Percentiles rank a stretch among this genome's conserved stretches.
Evolutionary conservation across 2,113 vertebrate genomes (phyloP).

Genomic region (Poecile atricapillus): DNA sequence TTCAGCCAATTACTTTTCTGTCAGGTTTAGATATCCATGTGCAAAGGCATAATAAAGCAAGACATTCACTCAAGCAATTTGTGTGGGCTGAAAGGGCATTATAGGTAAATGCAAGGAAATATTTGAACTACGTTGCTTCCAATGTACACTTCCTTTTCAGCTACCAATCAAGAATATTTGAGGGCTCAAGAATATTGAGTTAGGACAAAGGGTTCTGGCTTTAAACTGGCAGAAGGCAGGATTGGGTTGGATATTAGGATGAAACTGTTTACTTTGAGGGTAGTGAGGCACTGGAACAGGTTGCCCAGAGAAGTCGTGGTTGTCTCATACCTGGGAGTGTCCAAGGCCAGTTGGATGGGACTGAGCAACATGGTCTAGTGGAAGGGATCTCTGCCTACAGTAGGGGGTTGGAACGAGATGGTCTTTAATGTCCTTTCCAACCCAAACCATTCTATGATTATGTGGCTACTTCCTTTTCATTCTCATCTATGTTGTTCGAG

Average conservation of each 20-base stretch:
- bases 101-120: not conserved
- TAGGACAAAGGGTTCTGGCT: not conserved
- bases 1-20: not conserved
- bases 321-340: not conserved
- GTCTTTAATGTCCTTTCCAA: not conserved
- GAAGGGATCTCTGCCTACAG: too few relatives aligned
- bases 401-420: rapidly evolving
- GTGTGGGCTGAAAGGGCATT: not conserved
- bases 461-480: not conserved
- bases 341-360: not conserved
- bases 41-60: not conserved
- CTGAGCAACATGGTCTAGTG: not conserved
- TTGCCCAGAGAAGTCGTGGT: not conserved
- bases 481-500: not conserved
- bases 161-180: not conserved
- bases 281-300: not conserved
- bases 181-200: not conserved
- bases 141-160: not conserved
- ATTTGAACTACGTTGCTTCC: not conserved
- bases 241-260: too few relatives aligned
- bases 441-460: not conserved
- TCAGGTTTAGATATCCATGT: not conserved
- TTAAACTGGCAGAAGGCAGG: not conserved
- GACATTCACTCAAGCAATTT: not conserved
- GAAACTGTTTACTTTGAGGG: not conserved